phyloP scores from a whole-genome alignment of 2,113 vertebrate species.

The Harpagus bidentatus region DNA sequence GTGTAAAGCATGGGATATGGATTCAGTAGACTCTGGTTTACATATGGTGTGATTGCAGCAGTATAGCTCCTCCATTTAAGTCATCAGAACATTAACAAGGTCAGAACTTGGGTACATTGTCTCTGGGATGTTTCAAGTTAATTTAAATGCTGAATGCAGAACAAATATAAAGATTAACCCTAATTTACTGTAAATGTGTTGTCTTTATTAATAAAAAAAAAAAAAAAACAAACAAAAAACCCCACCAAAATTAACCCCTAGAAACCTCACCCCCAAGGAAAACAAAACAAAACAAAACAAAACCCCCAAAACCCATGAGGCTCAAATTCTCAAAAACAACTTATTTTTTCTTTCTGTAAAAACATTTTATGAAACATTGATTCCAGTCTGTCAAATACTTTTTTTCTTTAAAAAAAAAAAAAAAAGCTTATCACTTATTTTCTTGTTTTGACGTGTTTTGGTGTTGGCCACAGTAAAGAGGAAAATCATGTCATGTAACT shows the following conservation, averaged over 20 bases:
- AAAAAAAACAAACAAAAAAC: fast-evolving
- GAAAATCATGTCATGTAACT: neutral
- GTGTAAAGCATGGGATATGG: too few species aligned
- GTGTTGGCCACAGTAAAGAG: neutral
- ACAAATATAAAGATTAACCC: neutral
- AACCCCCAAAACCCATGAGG: fast-evolving
- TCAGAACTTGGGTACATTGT: neutral
- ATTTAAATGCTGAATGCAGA: neutral
- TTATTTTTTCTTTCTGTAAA: neutral
- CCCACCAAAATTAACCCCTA: neutral
- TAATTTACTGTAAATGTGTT: neutral
- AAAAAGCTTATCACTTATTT: neutral
- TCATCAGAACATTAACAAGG: neutral
- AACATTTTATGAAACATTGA: neutral
- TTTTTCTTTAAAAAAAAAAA: neutral
- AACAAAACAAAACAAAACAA: neutral
- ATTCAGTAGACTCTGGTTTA: neutral
- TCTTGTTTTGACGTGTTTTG: neutral
- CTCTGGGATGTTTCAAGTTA: neutral
- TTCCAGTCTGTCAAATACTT: neutral
- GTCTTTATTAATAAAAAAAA: neutral
- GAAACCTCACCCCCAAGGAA: fast-evolving
- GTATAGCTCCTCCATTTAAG: neutral
- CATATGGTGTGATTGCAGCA: neutral
- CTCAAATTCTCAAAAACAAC: neutral